These are phyloP conservation scores for Callopanchax toddi DNA, from an alignment of 2,113 vertebrate species.

Conservation along the genomic window DNA sequence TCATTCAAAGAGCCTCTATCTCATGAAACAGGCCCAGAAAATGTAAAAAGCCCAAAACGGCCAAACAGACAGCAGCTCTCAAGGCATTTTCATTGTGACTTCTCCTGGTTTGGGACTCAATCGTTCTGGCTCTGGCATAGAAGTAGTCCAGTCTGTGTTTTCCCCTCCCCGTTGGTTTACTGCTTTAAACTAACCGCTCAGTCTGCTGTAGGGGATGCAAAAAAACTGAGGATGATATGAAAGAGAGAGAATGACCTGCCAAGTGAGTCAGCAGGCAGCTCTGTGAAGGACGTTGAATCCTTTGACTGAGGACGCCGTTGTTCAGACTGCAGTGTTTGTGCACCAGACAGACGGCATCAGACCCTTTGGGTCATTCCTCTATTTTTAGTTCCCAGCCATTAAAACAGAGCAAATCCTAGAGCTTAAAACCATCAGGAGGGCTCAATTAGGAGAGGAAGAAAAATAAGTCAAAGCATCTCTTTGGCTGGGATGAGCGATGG, in stretches of 20 bases:
- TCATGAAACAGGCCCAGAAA: slow-evolving; percentile 15
- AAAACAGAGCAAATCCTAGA: too few relatives aligned
- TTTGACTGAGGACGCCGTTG: slow-evolving; percentile 46
- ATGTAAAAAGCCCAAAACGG: background rate
- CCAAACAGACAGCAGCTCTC: slow-evolving; percentile 11
- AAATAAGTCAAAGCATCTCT: slow-evolving; percentile 26
- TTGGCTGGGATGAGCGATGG: too few relatives aligned
- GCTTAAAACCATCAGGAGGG: too few relatives aligned
- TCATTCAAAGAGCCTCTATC: slow-evolving; percentile 36
- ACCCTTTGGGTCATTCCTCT: slow-evolving; percentile 48
- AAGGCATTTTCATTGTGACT: slow-evolving; percentile 34
- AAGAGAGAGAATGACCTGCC: slow-evolving; percentile 26
- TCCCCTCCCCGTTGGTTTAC: slow-evolving; percentile 29
- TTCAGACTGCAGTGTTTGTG: slow-evolving; percentile 18
- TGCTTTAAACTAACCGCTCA: slow-evolving; percentile 47
- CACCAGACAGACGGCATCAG: slow-evolving; percentile 12
- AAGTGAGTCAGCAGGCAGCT: slow-evolving; percentile 48
- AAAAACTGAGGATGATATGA: slow-evolving; percentile 12
- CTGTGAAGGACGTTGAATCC: slow-evolving; percentile 55
- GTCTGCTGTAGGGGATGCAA: slow-evolving; percentile 16
- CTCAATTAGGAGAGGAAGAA: slow-evolving; percentile 38
- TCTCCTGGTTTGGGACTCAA: slow-evolving; percentile 16
- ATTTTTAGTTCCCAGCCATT: slow-evolving; percentile 57
- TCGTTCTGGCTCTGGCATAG: slow-evolving; percentile 42
- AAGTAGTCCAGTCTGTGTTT: slow-evolving; percentile 50